These are phyloP conservation scores for Drosophila colorata DNA, from an alignment of 2,888 invertebrate genomes.

Conservation along the genomic window DNA sequence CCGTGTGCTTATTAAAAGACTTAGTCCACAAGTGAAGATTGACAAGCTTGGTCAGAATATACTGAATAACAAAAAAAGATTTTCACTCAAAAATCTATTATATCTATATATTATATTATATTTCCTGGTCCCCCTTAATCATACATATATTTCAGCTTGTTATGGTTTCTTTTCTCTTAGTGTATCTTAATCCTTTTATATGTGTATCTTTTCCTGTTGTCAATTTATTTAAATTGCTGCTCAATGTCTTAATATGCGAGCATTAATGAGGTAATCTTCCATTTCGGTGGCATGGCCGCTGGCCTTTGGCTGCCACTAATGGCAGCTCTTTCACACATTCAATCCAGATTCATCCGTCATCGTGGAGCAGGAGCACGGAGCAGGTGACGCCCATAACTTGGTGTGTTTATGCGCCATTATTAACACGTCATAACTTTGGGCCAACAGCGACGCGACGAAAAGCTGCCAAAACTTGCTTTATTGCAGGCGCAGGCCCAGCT, in stretches of 20 bases:
- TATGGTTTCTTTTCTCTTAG: too few relatives aligned
- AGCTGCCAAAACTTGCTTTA: slow-evolving; percentile 56
- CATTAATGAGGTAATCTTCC: slow-evolving; percentile 40
- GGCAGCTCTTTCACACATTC: slow-evolving; percentile 28
- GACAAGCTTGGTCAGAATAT: too few relatives aligned
- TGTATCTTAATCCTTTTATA: too few relatives aligned
- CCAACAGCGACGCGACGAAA: slow-evolving; percentile 31
- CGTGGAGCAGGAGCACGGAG: slow-evolving; percentile 31
- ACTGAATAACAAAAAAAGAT: too few relatives aligned
- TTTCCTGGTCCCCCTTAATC: too few relatives aligned
- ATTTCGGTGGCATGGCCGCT: slow-evolving; percentile 33
- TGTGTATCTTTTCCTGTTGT: not conserved
- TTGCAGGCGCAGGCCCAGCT: slow-evolving; percentile 8
- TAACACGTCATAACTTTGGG: slow-evolving; percentile 83
- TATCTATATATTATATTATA: too few relatives aligned
- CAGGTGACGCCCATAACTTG: slow-evolving; percentile 75
- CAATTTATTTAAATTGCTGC: not conserved
- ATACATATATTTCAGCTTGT: not conserved
- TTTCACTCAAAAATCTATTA: too few relatives aligned
- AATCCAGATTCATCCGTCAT: slow-evolving; percentile 46
- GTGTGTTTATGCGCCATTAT: slow-evolving; percentile 82
- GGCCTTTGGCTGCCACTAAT: slow-evolving; percentile 39
- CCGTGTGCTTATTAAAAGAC: too few relatives aligned
- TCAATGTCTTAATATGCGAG: not conserved
- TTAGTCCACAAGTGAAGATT: too few relatives aligned